Base-by-base conservation (phyloP, 1,140 invertebrate species). In the Medauroidea extradentata region DNA sequence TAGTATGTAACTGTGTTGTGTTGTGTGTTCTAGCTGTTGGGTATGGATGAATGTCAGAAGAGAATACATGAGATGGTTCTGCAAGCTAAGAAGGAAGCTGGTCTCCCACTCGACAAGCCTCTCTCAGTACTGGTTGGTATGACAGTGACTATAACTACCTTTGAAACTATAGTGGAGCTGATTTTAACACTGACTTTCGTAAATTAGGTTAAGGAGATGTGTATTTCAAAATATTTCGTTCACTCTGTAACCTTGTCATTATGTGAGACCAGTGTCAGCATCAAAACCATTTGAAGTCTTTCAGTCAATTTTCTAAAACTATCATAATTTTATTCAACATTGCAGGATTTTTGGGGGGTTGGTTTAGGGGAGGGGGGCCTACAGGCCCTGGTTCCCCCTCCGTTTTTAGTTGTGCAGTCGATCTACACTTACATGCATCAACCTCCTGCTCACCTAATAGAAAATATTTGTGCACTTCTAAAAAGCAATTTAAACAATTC, bases 1-100 rank as follows among this genome's bases (percentile, higher is more conserved):
- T 44, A 19, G 21, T 44, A 7, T 8, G 5, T 7, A 7, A 4
- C 21, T 18, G 21, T 18, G 21, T 7, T 7, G 16, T 44, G 43
- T 7, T 44, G 25, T 50, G 25, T 50, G 21, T 7, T 9, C 23
- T 69, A 85, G 83, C 54, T 71, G 2, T 58, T 92, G 1, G 92
- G 92, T 1, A 85, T 90, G 66, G 80, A 87, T 2, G 88, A 91
- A 73, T 89, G 88, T 65, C 81, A 84, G 1, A 76, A 80, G 5
- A 82, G 90, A 51, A 86, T 96, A 39, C 81, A 84, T 39, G 75
- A 81, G 2, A 88, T 96, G 85, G 82, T 93, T 5, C 73, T 83
- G 24, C 72, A 81, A 46, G 88, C 85, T 0, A 93, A 92, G 69
- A 67, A 77, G 38, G 74, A 82, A 59, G 84, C 89, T 42, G 75